A percentile compares a stretch with the other conserved stretches of the same genome.
phyloP scores from a whole-genome alignment of 2,797 vertebrate species.

The Salarias fasciatus region DNA sequence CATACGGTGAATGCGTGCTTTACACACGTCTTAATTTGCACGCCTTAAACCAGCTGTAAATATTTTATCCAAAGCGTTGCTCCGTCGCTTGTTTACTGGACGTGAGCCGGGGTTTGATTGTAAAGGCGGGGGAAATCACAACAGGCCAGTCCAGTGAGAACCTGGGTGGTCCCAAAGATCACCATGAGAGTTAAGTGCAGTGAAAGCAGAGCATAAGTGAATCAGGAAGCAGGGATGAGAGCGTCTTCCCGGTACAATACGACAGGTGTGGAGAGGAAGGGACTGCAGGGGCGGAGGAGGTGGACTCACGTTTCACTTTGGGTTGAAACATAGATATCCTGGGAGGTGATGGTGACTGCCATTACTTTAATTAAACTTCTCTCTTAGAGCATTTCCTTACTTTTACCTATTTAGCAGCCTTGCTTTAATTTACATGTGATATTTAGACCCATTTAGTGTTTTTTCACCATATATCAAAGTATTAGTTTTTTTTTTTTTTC shows the following conservation, averaged over 20 bases:
- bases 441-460: too few relatives aligned
- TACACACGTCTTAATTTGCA: too few relatives aligned
- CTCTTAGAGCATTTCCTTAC: background rate
- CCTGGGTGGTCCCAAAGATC: constrained; percentile 85
- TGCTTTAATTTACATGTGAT: too few relatives aligned
- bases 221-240: constrained; percentile 89
- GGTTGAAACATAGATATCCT: background rate
- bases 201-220: constrained; percentile 92
- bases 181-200: constrained; percentile 86
- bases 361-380: background rate
- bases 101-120: too few relatives aligned
- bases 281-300: constrained; percentile 70
- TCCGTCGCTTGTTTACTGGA: too few relatives aligned
- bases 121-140: constrained; percentile 1
- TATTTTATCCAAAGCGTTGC: too few relatives aligned
- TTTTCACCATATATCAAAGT: too few relatives aligned
- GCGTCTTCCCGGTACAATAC: constrained; percentile 69
- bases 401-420: background rate
- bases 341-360: background rate
- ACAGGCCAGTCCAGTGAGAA: constrained; percentile 37
- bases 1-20: constrained; percentile 1
- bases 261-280: constrained; percentile 70
- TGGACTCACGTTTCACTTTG: constrained; percentile 29
- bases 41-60: too few relatives aligned
- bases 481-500: too few relatives aligned